Evolutionary conservation across 2,888 invertebrate genomes (phyloP), one percentile per base, ranked within the genome.

Genomic region (Catocala sponsa): DNA sequence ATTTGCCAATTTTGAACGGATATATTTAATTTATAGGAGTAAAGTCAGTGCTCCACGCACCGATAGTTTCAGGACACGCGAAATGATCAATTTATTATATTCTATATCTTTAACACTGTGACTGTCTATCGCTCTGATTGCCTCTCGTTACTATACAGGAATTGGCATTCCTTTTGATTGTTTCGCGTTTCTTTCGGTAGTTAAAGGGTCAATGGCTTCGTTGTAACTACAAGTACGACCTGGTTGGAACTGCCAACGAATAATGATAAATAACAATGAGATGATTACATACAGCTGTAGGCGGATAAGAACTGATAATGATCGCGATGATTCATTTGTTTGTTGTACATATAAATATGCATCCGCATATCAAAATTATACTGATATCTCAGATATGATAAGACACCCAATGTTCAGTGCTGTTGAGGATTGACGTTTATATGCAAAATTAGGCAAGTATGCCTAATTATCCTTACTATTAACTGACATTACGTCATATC

Each of bases 161-260:
- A 43, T 53, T 48, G 49, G 48, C 33, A 48, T 54, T 56, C 48
- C 49, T 49, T 61, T 56, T 53, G 59, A 59, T 56, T 55, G 35
- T 44, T 47, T 57, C 47, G 61, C 58, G 53, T 53, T 62, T 32
- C 42, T 56, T 52, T 32, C 46, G 43, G 32, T 32, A 57, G 56
- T 49, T 50, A 50, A 49, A 59, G n/a, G 69, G 53, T 59, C 65
- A 70, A 61, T 72, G 64, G 66, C 65, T 57, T 55, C 10, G 32
- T 51, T 42, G 56, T 59, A 44, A 47, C 51, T 55, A 52, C 55
- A 55, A 72, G 54, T 62, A 41, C 48, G 46, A 59, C 48, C 59
- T 69, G 46, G 65, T 65, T 63, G 15, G 43, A 44, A 63, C 63
- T 61, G 59, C 42, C 62, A 25, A 59, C 50, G 44, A 59, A 51